Percentiles rank a stretch among this genome's conserved stretches.
Conservation (phyloP, 2,888 invertebrate species). For the Buathra laborator region DNA sequence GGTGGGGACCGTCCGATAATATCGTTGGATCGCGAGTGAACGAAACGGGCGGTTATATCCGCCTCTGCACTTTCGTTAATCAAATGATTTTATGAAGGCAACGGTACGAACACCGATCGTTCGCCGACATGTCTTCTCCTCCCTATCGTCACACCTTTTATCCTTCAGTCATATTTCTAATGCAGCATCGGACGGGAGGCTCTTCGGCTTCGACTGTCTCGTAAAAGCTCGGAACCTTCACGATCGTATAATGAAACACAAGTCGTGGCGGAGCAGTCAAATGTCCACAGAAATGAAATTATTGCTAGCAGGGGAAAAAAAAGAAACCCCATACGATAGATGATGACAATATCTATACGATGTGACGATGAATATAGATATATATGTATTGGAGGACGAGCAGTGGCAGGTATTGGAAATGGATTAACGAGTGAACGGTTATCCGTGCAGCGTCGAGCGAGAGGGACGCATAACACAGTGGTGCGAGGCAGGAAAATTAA, state of each 20-base stretch:
- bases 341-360: slow-evolving; percentile 21
- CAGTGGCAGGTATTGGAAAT: slow-evolving; percentile 49
- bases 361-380: neutral
- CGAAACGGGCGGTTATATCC: slow-evolving; percentile 13
- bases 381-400: slow-evolving; percentile 17
- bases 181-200: neutral
- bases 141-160: slow-evolving; percentile 51
- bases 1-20: slow-evolving; percentile 11
- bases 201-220: slow-evolving; percentile 10
- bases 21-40: slow-evolving; percentile 14
- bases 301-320: neutral
- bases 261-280: slow-evolving; percentile 24
- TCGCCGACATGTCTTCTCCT: slow-evolving; percentile 32
- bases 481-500: slow-evolving; percentile 53
- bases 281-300: slow-evolving; percentile 27
- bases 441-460: slow-evolving; percentile 31
- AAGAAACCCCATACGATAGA: neutral
- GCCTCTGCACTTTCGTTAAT: slow-evolving; percentile 50
- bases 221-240: slow-evolving; percentile 22
- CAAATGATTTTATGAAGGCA: slow-evolving; percentile 48
- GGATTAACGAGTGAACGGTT: slow-evolving; percentile 50
- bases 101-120: neutral
- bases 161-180: slow-evolving; percentile 39
- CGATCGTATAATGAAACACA: slow-evolving; percentile 18
- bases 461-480: slow-evolving; percentile 23